A percentile compares a stretch with the other conserved stretches of the same genome.
These are phyloP conservation scores for Grallaria varia DNA, from an alignment of 2,113 vertebrate genomes.

Conservation along the genomic window DNA sequence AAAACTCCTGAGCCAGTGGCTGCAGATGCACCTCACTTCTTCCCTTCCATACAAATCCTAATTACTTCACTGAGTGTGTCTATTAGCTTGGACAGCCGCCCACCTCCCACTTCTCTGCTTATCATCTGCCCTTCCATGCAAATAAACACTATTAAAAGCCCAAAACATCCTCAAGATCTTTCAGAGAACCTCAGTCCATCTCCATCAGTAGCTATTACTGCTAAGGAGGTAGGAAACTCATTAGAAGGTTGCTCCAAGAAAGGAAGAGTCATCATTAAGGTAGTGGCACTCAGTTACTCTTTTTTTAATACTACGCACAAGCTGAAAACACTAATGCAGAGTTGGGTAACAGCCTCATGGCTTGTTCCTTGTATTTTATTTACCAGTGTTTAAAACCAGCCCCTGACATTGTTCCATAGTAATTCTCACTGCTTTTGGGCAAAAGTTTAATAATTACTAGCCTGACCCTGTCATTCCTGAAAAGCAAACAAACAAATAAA, in stretches of 20 bases:
- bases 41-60: background rate
- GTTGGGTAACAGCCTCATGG: background rate
- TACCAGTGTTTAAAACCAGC: background rate
- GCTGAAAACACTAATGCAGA: background rate
- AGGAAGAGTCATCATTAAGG: background rate
- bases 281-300: background rate
- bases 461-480: background rate
- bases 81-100: background rate
- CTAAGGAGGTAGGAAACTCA: background rate
- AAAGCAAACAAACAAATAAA: background rate
- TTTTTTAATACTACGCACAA: background rate
- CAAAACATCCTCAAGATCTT: background rate
- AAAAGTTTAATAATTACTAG: background rate
- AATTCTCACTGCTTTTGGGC: background rate
- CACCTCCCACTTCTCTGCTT: background rate
- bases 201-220: background rate
- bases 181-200: background rate
- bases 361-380: background rate
- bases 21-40: background rate
- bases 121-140: background rate
- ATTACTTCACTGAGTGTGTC: background rate
- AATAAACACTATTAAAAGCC: background rate
- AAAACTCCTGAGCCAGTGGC: background rate
- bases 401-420: background rate
- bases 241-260: background rate